Conservation (phyloP, 2,797 vertebrate species). For the Gymnocypris eckloni region DNA sequence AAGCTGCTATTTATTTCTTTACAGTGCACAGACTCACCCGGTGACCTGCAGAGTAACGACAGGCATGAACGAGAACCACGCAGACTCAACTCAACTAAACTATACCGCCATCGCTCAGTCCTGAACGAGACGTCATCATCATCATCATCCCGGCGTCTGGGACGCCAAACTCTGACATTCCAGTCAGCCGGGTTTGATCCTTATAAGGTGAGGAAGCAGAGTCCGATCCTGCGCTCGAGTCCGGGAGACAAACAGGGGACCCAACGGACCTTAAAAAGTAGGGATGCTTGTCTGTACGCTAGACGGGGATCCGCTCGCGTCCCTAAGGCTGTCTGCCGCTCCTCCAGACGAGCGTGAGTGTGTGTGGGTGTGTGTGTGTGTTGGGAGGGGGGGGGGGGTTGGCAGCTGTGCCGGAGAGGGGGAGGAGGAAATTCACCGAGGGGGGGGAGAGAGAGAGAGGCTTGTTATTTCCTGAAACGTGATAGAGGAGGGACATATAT, state of each 20-base stretch:
- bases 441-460: slow-evolving; percentile 25
- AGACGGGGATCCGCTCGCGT: neutral
- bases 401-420: slow-evolving; percentile 59
- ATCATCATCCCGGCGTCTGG: slow-evolving; percentile 6
- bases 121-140: neutral
- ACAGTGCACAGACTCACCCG: slow-evolving; percentile 49
- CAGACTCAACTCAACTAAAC: neutral
- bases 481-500: neutral
- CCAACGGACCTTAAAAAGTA: neutral
- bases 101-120: neutral
- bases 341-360: slow-evolving; percentile 53
- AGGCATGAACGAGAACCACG: slow-evolving; percentile 48
- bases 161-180: slow-evolving; percentile 45
- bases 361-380: slow-evolving; percentile 39
- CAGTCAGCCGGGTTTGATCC: slow-evolving; percentile 33
- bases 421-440: slow-evolving; percentile 34
- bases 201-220: slow-evolving; percentile 40
- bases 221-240: neutral
- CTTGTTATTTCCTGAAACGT: slow-evolving; percentile 55
- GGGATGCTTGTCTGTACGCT: neutral
- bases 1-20: no score
- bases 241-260: neutral
- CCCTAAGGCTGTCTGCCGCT: slow-evolving; percentile 45
- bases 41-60: slow-evolving; percentile 58
- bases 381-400: slow-evolving; percentile 7